Evolutionary conservation across 1,140 invertebrate species (phyloP).

Genomic region (Tetramorium simillimum): DNA sequence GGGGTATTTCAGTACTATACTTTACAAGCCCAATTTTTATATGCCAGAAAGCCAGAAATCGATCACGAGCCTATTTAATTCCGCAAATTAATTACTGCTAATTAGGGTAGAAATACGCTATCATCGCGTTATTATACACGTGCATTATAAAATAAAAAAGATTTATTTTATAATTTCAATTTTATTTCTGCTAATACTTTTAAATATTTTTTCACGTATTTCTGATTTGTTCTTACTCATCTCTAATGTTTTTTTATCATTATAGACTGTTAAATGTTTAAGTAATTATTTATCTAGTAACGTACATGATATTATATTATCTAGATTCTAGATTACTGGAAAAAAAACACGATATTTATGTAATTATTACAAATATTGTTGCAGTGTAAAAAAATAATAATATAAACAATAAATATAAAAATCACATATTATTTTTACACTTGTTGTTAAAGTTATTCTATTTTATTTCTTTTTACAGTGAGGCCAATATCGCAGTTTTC

Average conservation of each 20-base stretch:
- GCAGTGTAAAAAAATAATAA: background rate
- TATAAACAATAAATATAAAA: background rate
- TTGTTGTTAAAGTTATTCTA: background rate
- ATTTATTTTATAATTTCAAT: background rate
- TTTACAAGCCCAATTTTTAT: background rate
- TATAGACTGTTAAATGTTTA: background rate
- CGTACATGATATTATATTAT: no score
- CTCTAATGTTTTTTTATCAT: background rate
- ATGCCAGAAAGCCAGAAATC: background rate
- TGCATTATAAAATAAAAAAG: background rate
- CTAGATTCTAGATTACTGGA: no score
- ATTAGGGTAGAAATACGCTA: background rate
- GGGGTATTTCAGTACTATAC: background rate
- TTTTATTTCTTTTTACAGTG: background rate
- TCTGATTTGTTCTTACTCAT: background rate
- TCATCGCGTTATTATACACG: background rate
- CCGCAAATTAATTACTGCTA: background rate
- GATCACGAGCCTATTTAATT: background rate
- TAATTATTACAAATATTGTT: no score
- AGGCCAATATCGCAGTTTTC: background rate
- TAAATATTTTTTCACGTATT: background rate
- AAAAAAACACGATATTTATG: no score
- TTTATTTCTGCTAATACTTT: background rate
- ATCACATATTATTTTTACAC: background rate
- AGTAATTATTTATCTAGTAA: no score